These are phyloP conservation scores for Mesoclemmys tuberculata DNA, from an alignment of 2,113 vertebrate species.

Conservation along the genomic window DNA sequence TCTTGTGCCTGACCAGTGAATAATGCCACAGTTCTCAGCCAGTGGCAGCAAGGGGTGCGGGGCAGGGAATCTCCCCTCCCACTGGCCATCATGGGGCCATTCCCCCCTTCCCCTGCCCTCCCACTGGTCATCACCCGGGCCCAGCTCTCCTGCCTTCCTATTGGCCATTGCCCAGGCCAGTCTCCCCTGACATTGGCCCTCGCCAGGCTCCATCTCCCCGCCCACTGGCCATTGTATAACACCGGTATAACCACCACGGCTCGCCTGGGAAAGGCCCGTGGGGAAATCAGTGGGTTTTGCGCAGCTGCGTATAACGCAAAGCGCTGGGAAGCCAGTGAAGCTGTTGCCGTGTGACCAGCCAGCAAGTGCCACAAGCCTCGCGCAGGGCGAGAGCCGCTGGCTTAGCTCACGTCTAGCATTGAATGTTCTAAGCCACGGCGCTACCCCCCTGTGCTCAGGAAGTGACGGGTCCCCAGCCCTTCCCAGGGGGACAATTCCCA, in stretches of 20 bases:
- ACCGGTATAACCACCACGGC: neutral
- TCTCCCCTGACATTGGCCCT: no score
- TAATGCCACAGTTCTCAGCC: neutral
- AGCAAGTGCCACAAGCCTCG: neutral
- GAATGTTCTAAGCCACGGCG: neutral
- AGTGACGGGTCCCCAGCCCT: neutral
- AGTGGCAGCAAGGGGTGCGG: no score
- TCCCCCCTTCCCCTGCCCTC: neutral
- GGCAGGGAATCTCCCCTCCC: neutral
- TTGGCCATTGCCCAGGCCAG: slow-evolving; percentile 27
- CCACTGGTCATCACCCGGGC: slow-evolving; percentile 2
- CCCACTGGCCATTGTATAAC: no score
- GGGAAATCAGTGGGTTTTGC: neutral
- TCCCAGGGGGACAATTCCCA: neutral
- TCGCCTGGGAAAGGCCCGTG: no score
- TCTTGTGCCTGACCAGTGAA: neutral
- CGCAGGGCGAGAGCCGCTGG: neutral
- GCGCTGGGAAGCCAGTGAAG: neutral
- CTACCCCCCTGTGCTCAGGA: neutral
- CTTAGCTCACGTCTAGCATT: no score
- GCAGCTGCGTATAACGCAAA: neutral
- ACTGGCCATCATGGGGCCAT: neutral
- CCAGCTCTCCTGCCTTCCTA: neutral
- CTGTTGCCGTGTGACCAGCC: neutral
- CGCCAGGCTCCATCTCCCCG: no score